Percentiles rank a stretch among this genome's conserved stretches.
Conservation (phyloP, 2,797 vertebrate species). For the Antennarius maculatus region DNA sequence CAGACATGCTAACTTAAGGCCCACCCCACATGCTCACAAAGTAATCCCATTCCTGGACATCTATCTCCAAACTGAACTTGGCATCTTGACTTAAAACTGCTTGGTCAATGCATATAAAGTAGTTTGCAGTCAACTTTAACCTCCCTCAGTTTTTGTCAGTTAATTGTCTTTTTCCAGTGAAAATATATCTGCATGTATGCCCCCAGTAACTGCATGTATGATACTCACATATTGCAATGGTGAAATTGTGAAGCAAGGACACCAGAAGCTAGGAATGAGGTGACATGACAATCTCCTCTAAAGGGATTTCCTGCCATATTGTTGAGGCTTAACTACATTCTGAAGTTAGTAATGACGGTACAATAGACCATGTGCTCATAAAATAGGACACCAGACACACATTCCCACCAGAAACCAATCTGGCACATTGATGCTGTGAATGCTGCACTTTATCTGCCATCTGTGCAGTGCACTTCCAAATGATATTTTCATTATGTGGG, state of each 20-base stretch:
- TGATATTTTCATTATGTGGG: constrained; percentile 53
- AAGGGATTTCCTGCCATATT: constrained; percentile 63
- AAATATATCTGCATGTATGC: constrained; percentile 21
- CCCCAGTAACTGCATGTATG: constrained; percentile 12
- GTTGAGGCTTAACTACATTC: constrained; percentile 56
- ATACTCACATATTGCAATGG: constrained; percentile 18
- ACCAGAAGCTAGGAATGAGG: constrained; percentile 30
- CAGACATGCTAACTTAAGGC: constrained; percentile 61
- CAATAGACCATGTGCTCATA: constrained; percentile 66
- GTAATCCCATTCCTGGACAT: constrained; percentile 60
- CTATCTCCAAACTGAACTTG: constrained; percentile 36
- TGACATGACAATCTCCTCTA: constrained; percentile 42
- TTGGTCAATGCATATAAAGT: constrained; percentile 45
- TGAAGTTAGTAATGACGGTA: constrained; percentile 48
- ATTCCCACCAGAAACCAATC: constrained; percentile 67
- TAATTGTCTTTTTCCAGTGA: constrained; percentile 7
- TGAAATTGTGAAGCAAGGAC: constrained; percentile 13
- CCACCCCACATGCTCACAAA: constrained; percentile 48
- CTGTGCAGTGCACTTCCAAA: constrained; percentile 60
- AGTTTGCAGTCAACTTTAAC: constrained; percentile 35
- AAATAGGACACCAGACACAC: constrained; percentile 63
- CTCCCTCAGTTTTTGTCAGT: constrained; percentile 9
- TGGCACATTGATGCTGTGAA: constrained; percentile 56
- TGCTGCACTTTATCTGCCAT: constrained; percentile 62
- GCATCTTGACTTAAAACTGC: constrained; percentile 36